A percentile compares a stretch with the other conserved stretches of the same genome.
Conservation (phyloP, 2,113 vertebrate species). For the Turdus rufiventris region DNA sequence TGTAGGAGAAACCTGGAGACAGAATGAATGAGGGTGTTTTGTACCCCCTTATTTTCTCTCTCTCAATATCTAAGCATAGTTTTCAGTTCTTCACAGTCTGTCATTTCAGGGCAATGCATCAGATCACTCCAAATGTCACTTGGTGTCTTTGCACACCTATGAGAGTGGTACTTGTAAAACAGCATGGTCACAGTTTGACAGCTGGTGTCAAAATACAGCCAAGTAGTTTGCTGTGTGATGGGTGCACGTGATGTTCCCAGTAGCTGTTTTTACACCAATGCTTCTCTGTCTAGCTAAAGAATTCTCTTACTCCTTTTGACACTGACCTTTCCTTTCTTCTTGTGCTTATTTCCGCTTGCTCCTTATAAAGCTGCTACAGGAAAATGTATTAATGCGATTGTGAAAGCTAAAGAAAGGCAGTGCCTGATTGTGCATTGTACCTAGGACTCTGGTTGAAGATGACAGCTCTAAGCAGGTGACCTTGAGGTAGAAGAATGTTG, state of each 20-base stretch:
- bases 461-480: neutral
- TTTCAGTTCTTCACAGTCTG: neutral
- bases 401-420: neutral
- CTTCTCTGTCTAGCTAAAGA: neutral
- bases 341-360: neutral
- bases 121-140: neutral
- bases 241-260: neutral
- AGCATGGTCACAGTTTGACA: conserved; percentile 34
- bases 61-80: neutral
- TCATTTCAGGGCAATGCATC: neutral
- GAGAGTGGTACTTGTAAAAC: neutral
- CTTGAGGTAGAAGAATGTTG: neutral
- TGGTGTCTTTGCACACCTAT: conserved; percentile 1
- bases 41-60: neutral
- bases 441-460: neutral
- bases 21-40: neutral
- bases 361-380: neutral
- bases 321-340: neutral
- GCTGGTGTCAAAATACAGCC: conserved; percentile 38
- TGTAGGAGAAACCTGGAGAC: neutral
- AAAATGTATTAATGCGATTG: neutral
- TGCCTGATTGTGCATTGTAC: neutral
- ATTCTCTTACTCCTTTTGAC: neutral
- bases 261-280: neutral
- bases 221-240: neutral